These are phyloP conservation scores for Numida meleagris DNA, from an alignment of 2,113 vertebrate genomes.

Conservation along the genomic window DNA sequence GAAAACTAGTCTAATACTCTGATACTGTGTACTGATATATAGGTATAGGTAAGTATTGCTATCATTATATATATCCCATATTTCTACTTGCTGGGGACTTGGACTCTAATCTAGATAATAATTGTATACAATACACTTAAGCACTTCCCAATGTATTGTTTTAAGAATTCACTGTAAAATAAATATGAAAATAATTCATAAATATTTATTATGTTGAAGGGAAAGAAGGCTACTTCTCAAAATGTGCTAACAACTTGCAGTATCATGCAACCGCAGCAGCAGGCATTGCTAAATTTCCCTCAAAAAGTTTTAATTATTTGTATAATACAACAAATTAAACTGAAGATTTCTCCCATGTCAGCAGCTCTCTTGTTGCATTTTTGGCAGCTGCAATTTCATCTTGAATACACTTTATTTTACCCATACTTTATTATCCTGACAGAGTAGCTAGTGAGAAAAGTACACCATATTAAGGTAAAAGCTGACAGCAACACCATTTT, in stretches of 20 bases:
- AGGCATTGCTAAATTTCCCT: background rate
- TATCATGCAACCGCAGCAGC: slow-evolving; percentile 19
- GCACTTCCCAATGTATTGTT: background rate
- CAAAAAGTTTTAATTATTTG: slow-evolving; percentile 21
- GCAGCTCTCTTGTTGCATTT: slow-evolving; percentile 18
- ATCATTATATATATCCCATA: background rate
- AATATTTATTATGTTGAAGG: background rate
- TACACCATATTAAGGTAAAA: slow-evolving; percentile 11
- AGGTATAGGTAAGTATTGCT: background rate
- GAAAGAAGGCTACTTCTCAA: background rate
- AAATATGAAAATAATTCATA: background rate
- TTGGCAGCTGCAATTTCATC: slow-evolving; percentile 3
- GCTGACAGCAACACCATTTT: background rate
- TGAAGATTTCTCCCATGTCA: slow-evolving; percentile 24
- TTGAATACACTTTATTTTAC: slow-evolving; percentile 16
- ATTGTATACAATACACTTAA: background rate
- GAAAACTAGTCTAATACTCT: background rate
- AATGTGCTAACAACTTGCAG: background rate
- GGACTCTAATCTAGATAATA: background rate
- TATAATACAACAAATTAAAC: slow-evolving; percentile 26
- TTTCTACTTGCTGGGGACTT: background rate
- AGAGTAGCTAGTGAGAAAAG: background rate
- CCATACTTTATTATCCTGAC: slow-evolving; percentile 25
- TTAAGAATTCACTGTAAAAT: background rate
- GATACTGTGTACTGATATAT: rapidly evolving